Base-by-base conservation (phyloP, 2,888 invertebrate species). In the Enchytraeus crypticus region DNA sequence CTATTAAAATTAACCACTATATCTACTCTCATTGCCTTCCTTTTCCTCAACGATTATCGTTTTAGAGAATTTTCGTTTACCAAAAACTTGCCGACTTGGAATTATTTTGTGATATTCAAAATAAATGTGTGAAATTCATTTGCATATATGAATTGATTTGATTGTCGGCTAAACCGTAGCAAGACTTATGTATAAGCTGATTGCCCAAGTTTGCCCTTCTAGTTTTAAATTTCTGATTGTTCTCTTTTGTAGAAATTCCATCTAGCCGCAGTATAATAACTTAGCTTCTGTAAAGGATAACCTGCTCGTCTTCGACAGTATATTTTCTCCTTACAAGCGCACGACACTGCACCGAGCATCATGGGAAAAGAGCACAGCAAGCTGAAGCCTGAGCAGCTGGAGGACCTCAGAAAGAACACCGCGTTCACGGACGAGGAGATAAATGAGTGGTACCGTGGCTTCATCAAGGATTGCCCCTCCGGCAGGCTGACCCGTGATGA, bases 301-400 rank as follows among this genome's bases (percentile, higher is more conserved):
- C 11, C 11, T 11, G 11, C 43, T 11, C 18, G 11, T 11, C 11
- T 11, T 38, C 18, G 11, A 38, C 18, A 38, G 43, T 38, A 14
- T 18, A 38, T 14, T 11, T 18, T 18, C 18, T 38, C 43, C 43
- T 18, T 23, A 49, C 49, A 8, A 8, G 14, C 49, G 21, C 49
- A 11, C 8, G 18, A 11, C 8, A 14, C 11, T 21, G n/a, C 45
- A 45, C n/a, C 18, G 18, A 8, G 18, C 29, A 57, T 33, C 11
- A 97, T 97, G 97, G 97, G 97, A 73, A 96, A 96, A 84, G 91
- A 92, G 82, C 95, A 95, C 83, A 96, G 96, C 84, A 97, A 97
- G 84, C 84, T 97, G 74, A 96, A 95, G 81, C 97, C 97, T 43
- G 96, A 97, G 84, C 92, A 95, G 69, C 84, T 97, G 76, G 92